These are phyloP conservation scores for Amphiprion percula DNA, from an alignment of 2,113 vertebrate species.

Conservation along the genomic window DNA sequence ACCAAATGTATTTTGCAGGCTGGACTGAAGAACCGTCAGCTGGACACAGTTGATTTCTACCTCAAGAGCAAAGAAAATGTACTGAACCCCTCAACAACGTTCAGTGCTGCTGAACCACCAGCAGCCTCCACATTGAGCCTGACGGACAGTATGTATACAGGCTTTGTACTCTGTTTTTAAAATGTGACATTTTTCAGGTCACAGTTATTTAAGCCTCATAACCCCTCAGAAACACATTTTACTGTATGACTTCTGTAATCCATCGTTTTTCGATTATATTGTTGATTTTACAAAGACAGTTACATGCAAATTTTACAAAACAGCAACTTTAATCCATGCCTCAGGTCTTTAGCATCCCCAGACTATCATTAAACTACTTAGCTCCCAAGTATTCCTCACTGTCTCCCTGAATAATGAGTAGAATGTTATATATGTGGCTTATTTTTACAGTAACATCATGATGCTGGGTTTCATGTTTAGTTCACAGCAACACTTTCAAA, in stretches of 20 bases:
- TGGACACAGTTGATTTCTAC: conserved; percentile 96
- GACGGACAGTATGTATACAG: conserved; percentile 78
- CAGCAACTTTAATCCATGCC: no score
- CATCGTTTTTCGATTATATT: no score
- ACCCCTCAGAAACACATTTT: background rate
- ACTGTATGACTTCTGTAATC: background rate
- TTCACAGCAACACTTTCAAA: no score
- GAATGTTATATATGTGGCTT: no score
- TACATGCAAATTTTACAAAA: no score
- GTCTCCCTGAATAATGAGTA: no score
- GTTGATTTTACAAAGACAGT: no score
- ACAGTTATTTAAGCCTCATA: background rate
- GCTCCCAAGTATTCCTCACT: no score
- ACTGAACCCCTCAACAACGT: conserved; percentile 75
- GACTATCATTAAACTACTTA: no score
- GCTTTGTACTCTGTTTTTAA: background rate
- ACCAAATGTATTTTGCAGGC: conserved; percentile 80
- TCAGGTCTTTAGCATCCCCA: no score
- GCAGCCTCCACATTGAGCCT: conserved; percentile 67
- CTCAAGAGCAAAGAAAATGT: conserved; percentile 96
- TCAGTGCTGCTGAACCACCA: conserved; percentile 68
- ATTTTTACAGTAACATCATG: no score
- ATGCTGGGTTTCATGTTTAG: no score
- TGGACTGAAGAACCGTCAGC: conserved; percentile 94
- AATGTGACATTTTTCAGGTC: background rate